Conservation (phyloP, 2,888 invertebrate genomes). For the Drosophila austrosaltans region DNA sequence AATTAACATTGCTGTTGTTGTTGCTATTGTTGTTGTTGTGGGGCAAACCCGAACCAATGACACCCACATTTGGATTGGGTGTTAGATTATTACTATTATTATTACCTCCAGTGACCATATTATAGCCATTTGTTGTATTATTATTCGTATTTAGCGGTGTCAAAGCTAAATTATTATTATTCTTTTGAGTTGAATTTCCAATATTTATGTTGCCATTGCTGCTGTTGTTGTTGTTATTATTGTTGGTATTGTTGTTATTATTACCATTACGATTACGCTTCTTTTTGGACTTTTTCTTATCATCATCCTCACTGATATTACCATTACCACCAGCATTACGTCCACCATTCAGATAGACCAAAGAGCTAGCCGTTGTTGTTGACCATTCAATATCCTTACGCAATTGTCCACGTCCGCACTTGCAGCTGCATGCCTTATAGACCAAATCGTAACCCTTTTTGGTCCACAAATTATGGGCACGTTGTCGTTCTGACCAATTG, state of each 20-base stretch:
- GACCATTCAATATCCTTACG: conserved; percentile 97
- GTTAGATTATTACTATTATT: conserved; percentile 40
- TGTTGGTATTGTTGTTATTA: conserved; percentile 84
- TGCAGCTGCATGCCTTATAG: conserved; percentile 97
- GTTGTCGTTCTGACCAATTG: conserved; percentile 97
- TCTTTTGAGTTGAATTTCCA: conserved; percentile 1
- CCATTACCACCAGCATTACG: conserved; percentile 24
- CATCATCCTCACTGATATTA: conserved; percentile 84
- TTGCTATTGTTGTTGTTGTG: conserved; percentile 56
- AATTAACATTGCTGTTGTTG: conserved; percentile 12
- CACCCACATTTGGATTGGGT: conserved; percentile 80
- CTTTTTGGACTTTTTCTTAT: conserved; percentile 86
- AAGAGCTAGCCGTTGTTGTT: conserved; percentile 85
- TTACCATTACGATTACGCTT: conserved; percentile 86
- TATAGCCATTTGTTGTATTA: conserved; percentile 10
- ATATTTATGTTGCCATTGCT: conserved; percentile 32
- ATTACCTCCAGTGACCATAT: conserved; percentile 5
- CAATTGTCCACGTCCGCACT: conserved; percentile 95
- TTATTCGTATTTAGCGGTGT: conserved; percentile 10
- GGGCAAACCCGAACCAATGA: conserved; percentile 80
- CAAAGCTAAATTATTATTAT: conserved; percentile 5
- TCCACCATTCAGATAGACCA: conserved; percentile 37
- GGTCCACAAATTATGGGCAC: conserved; percentile 98
- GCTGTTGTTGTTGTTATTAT: conserved; percentile 54
- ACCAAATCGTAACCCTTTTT: conserved; percentile 98